Evolutionary conservation across 2,113 vertebrate species (phyloP).

Genomic region (Desmodus rotundus): DNA sequence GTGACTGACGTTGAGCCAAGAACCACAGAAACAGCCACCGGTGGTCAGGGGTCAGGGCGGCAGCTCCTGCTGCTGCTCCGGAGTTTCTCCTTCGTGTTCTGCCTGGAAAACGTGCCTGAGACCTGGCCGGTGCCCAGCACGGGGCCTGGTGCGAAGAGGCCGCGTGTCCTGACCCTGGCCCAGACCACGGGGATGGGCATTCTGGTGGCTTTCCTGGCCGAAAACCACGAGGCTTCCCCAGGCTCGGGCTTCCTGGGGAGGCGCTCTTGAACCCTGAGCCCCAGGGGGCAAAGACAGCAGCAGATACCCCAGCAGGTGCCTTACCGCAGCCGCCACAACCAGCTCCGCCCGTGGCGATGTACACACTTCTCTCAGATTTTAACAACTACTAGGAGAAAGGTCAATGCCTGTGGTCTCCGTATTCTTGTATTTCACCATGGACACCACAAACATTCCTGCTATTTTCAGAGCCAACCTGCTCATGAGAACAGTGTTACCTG

Average conservation of each 20-base stretch:
- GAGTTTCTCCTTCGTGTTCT: accelerated
- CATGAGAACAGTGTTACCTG: neutral
- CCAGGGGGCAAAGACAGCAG: too few relatives aligned
- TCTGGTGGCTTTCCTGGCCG: neutral
- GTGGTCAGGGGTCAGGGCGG: neutral
- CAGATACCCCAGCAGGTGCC: neutral
- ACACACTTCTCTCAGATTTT: neutral
- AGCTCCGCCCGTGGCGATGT: neutral
- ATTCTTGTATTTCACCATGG: neutral
- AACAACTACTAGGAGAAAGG: neutral
- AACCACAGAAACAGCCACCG: neutral
- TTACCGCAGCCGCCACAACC: neutral
- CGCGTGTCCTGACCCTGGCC: accelerated
- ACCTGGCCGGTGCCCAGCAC: neutral
- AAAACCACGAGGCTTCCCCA: neutral
- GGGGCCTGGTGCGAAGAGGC: neutral
- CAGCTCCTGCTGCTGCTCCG: neutral
- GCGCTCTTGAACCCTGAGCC: neutral
- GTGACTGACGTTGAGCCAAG: accelerated
- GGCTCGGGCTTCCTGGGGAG: neutral
- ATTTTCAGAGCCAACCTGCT: neutral
- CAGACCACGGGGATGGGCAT: accelerated
- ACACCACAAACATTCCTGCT: neutral
- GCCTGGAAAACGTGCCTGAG: neutral
- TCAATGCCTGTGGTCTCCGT: neutral